Evolutionary conservation across 1,140 invertebrate species (phyloP), one percentile per base, ranked within the genome.

Genomic region (Drosophila oshimai): DNA sequence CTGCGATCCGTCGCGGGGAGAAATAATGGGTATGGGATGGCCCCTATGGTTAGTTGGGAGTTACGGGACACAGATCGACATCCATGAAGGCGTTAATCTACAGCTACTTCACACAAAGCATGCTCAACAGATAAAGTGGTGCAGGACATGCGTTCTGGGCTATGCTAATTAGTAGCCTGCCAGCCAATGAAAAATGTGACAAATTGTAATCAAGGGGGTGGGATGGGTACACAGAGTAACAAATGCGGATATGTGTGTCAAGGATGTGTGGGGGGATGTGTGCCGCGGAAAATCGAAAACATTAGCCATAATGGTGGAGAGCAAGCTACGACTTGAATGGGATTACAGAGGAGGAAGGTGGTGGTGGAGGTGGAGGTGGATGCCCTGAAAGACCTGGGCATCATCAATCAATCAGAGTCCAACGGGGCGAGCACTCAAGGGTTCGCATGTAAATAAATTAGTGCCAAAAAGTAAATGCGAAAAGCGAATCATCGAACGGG

Each of bases 341-440:
- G 26, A 33, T 33, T 17, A 18, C 12, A 37, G n/a, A 13, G 26
- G 7, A n/a, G n/a, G 10, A 15, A 9, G 2, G 28, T n/a, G n/a
- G n/a, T n/a, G n/a, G n/a, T n/a, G 10, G 17, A 49, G 10, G 2
- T n/a, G 12, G 31, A 29, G 6, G 3, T 7, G 29, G 15, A 6
- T n/a, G n/a, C 39, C n/a, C 26, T 18, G n/a, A n/a, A 26, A 2
- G 53, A 44, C 47, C 45, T 34, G n/a, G 58, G 57, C 57, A 84
- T 74, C 74, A 83, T 83, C 79, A 84, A 83, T 83, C 79, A 83
- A 79, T 84, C 79, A 84, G 57, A 44, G 70, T 46, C 64, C 60
- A 65, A 67, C 51, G 36, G 37, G 54, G 37, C 10, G 71, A 53
- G 46, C 76, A 46, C 65, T 75, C 77, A 75, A 81, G 71, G 77